These are phyloP conservation scores for Bubo scandiacus DNA, from an alignment of 2,113 vertebrate genomes.

Conservation along the genomic window DNA sequence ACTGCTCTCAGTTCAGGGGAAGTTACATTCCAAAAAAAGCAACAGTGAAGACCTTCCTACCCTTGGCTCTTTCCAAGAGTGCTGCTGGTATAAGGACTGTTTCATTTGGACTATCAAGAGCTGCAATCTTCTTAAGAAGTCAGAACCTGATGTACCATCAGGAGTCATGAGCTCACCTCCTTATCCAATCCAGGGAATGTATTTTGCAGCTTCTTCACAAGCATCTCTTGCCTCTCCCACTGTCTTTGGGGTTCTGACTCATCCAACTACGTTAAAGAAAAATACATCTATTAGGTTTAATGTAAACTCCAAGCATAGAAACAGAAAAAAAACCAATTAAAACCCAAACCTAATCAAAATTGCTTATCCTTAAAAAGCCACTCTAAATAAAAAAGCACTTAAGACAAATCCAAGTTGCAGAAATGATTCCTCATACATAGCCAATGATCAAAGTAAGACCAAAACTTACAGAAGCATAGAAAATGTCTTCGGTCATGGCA, in stretches of 20 bases:
- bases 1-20: not conserved
- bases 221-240: slow-evolving; percentile 83
- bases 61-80: not conserved
- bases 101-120: not conserved
- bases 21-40: not conserved
- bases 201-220: slow-evolving; percentile 86
- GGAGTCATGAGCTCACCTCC: slow-evolving; percentile 74
- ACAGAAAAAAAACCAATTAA: not conserved
- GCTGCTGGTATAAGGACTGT: not conserved
- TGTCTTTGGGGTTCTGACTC: slow-evolving; percentile 68
- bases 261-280: slow-evolving; percentile 41
- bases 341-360: not conserved
- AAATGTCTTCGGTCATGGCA: not conserved
- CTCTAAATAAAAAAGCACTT: not conserved
- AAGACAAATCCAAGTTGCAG: not conserved
- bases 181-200: slow-evolving; percentile 87
- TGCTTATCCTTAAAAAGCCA: not conserved
- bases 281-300: not conserved
- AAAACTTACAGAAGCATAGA: not conserved
- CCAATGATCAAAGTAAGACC: not conserved
- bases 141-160: not conserved
- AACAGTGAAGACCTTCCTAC: not conserved
- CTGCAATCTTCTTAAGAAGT: not conserved
- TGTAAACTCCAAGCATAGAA: not conserved
- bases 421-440: not conserved